Evolutionary conservation across 2,113 vertebrate species (phyloP).

Genomic region (Melanerpes aurifrons): DNA sequence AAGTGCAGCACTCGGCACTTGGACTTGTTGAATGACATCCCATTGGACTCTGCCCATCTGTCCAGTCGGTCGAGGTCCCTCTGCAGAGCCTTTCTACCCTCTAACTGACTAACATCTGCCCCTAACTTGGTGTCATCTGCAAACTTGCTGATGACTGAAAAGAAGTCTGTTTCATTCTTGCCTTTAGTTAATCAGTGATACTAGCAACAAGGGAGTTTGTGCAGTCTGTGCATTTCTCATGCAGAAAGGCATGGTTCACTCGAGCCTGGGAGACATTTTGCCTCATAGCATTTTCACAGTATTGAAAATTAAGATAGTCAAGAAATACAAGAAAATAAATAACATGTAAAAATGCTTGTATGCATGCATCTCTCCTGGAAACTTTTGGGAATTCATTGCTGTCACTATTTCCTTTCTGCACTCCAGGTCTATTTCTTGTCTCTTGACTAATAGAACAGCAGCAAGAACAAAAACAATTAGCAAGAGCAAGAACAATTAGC

Average conservation of each 20-base stretch:
- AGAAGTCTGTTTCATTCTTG: not conserved
- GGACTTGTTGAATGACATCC: too few relatives aligned
- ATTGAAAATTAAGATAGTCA: not conserved
- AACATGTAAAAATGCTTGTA: not conserved
- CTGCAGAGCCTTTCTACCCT: too few relatives aligned
- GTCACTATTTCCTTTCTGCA: not conserved
- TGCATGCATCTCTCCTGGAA: not conserved
- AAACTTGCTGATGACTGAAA: too few relatives aligned
- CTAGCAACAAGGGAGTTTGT: not conserved
- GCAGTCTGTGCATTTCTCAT: not conserved
- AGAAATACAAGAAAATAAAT: not conserved
- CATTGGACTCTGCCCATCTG: too few relatives aligned
- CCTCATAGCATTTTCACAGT: not conserved
- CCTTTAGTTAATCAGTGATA: not conserved
- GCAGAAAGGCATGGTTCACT: not conserved
- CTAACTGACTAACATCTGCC: too few relatives aligned
- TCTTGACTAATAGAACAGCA: not conserved
- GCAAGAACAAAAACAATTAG: not conserved
- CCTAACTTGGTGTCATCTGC: too few relatives aligned
- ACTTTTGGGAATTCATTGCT: not conserved
- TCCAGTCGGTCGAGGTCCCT: too few relatives aligned
- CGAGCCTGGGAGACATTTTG: accelerated
- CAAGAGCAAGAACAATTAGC: not conserved
- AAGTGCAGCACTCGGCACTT: too few relatives aligned
- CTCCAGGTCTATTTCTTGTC: not conserved